Evolutionary conservation across 2,888 invertebrate species (phyloP).

Genomic region (Tromatobia lineatoria): DNA sequence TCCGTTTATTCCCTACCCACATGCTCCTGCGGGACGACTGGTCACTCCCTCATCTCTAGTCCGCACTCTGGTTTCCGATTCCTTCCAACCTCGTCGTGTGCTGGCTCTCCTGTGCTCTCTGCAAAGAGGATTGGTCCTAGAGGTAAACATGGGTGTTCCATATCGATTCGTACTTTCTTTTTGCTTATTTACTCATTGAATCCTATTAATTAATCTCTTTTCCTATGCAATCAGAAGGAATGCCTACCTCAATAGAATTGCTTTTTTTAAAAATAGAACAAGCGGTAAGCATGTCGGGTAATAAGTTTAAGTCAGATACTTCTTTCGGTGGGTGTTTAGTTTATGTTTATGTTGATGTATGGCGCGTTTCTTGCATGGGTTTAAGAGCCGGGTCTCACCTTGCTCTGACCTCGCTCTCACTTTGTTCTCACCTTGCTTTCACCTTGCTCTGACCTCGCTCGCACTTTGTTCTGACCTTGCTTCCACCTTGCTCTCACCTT

Average conservation of each 20-base stretch:
- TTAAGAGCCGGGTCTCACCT: too few relatives aligned
- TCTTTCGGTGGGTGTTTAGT: too few relatives aligned
- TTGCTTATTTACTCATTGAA: background rate
- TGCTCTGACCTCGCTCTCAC: too few relatives aligned
- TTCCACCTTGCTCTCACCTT: too few relatives aligned
- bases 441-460: too few relatives aligned
- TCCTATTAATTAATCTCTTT: constrained; percentile 16
- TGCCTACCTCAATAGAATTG: background rate
- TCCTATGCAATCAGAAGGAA: background rate
- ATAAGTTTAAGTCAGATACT: too few relatives aligned
- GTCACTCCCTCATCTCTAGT: constrained; percentile 4
- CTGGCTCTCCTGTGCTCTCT: background rate
- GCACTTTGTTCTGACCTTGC: too few relatives aligned
- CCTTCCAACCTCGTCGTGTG: constrained; percentile 28
- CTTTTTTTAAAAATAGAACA: background rate
- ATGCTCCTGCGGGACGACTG: constrained; percentile 25
- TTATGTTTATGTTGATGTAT: too few relatives aligned
- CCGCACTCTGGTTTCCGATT: constrained; percentile 33
- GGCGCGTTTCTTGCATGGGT: too few relatives aligned
- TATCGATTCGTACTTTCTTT: constrained; percentile 24
- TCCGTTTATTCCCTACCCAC: constrained; percentile 30
- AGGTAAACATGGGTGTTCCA: constrained; percentile 12
- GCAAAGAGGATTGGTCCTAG: background rate
- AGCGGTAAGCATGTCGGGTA: too few relatives aligned
- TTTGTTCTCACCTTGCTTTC: too few relatives aligned